Evolutionary conservation across 2,888 invertebrate species (phyloP), one percentile per base, ranked within the genome.

Genomic region (Plebejus anna): DNA sequence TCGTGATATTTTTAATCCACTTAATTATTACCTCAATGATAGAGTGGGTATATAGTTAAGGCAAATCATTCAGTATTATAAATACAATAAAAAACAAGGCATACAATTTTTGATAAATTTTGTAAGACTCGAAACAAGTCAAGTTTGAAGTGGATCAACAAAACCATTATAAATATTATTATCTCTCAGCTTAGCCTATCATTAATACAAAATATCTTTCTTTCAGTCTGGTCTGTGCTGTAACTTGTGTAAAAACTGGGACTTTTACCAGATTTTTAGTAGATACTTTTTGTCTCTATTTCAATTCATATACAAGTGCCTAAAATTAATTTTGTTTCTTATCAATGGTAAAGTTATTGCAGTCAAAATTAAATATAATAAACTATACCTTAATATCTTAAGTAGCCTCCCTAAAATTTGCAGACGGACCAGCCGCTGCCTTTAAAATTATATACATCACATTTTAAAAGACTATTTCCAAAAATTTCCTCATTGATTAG

Each of bases 401-500:
- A 22, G 3, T 61, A 61, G 9, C 28, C 28, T 61, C 59, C 22
- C 61, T n/a, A 71, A 38, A 51, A 22, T 2, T 16, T 6, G 16
- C 73, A 32, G 11, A 55, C 73, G 73, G 73, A 16, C 73, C 73
- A 55, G 73, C 73, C 73, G 73, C 32, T 73, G 42, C 55, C 51
- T 13, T 7, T 55, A 11, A 51, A 55, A 55, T 13, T 73, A 13
- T 28, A 47, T n/a, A 28, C 22, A 72, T 16, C 22, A 47, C 71
- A 4, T 71, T 51, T 47, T 22, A 42, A n/a, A 22, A 28, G 51
- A 47, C 51, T 9, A 3, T 2, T 66, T 36, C 32, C 13, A 66
- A 32, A 13, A 4, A 36, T 32, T 70, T 22, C n/a, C 70, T 82
- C 81, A 85, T 72, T 85, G 83, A 59, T 83, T 84, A 0, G 81